Conservation (phyloP, 2,113 vertebrate species). For the Triplophysa tibetana region DNA sequence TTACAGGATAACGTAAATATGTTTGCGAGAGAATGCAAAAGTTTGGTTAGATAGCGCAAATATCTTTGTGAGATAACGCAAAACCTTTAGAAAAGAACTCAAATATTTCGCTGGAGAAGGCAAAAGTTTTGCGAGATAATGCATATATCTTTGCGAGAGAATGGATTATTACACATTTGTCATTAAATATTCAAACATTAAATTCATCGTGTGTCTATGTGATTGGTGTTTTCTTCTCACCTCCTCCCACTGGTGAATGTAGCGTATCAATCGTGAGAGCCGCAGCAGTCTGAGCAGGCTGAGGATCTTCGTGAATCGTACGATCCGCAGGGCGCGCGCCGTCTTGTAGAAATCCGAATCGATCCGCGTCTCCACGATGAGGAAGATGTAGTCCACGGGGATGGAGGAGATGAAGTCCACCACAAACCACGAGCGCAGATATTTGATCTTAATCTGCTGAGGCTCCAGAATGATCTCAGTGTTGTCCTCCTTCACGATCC, state of each 20-base stretch:
- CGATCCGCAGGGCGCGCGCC: conserved; percentile 91
- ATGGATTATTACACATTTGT: no score
- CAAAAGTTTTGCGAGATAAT: no score
- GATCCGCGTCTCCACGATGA: conserved; percentile 97
- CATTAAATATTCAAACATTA: no score
- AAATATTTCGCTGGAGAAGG: no score
- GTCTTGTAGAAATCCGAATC: conserved; percentile 99
- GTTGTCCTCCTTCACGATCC: conserved; percentile 98
- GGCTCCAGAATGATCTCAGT: conserved; percentile 98
- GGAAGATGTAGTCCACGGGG: conserved; percentile 98
- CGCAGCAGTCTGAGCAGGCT: conserved; percentile 92
- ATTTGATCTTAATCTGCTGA: conserved; percentile 96
- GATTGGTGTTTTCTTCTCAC: conserved; percentile 69
- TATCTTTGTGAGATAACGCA: no score
- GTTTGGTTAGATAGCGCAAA: no score
- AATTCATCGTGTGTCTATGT: no score
- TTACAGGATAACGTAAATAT: no score
- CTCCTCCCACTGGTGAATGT: conserved; percentile 99
- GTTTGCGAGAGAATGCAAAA: no score
- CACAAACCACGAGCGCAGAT: conserved; percentile 97
- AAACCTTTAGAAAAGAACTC: no score
- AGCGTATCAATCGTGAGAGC: conserved; percentile 95
- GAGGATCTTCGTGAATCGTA: conserved; percentile 98
- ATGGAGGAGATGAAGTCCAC: conserved; percentile 99
- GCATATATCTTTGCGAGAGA: no score